Base-by-base conservation (phyloP, 2,888 invertebrate genomes). In the Andrena bucephala region DNA sequence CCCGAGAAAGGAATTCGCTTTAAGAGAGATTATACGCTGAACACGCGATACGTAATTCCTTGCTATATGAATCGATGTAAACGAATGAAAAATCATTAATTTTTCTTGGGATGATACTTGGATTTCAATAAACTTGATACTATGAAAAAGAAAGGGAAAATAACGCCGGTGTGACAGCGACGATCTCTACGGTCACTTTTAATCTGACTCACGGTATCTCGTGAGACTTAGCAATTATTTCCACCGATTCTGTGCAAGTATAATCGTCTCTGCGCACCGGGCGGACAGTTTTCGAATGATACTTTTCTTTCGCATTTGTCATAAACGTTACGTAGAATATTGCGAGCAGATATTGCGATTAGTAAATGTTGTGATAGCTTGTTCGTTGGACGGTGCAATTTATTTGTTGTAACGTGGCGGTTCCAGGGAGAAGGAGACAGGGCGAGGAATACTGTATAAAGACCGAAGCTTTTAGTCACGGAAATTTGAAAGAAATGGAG, bases 51-150 rank as follows among this genome's bases (percentile, higher is more conserved):
- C 90, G 91, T 90, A 92, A 87, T 91, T 91, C 91, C 89, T 91
- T 90, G 91, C 89, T 92, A 90, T 91, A 92, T 89, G 90, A 89
- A 93, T 93, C 90, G 90, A 93, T 93, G 93, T 93, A 93, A 93
- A 90, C 92, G 89, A 93, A 86, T 92, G 91, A 85, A 92, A 57
- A 92, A 92, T 91, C 89, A 90, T 92, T 92, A 91, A 89, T 89
- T 90, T 92, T 92, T 91, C 92, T 92, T 90, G 91, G 92, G 89
- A 92, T 87, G 85, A 90, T 91, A 92, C 92, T 93, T 92, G 91
- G 88, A 93, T 93, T 93, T 93, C 92, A 93, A 93, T 93, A 93
- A 93, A 93, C 92, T 93, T 93, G 93, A 92, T 93, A 93, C 92
- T 94, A 95, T 94, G 94, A 95, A 94, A 90, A 85, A 83, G 89